Conservation (phyloP, 2,888 invertebrate genomes). For the Eremobia ochroleuca region DNA sequence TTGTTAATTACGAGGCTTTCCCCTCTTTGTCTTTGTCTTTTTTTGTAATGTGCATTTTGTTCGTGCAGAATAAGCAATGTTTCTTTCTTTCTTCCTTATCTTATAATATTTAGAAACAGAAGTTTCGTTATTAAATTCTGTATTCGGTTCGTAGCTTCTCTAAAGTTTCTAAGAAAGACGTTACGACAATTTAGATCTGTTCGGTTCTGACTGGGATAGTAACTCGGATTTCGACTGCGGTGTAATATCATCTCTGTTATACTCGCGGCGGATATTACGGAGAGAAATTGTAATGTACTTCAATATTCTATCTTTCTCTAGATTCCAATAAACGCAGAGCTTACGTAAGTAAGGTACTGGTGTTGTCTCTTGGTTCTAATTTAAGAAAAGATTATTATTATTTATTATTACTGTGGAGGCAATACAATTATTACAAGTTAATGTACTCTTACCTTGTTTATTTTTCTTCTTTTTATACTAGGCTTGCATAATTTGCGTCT, state of each 20-base stretch:
- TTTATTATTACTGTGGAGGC: not conserved
- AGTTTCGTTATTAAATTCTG: conserved; percentile 49
- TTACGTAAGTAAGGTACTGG: conserved; percentile 3
- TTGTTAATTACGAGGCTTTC: not conserved
- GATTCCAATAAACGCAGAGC: conserved; percentile 32
- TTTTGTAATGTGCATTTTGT: not conserved
- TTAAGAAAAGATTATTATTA: not conserved
- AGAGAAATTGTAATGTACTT: conserved; percentile 38
- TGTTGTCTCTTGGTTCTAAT: conserved; percentile 3
- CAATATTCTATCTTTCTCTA: conserved; percentile 29
- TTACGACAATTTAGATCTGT: conserved; percentile 38
- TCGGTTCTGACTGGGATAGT: conserved; percentile 13
- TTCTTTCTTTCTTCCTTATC: not conserved
- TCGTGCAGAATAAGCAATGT: not conserved
- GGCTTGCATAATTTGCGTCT: not conserved
- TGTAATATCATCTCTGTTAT: conserved; percentile 43
- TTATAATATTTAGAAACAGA: not conserved
- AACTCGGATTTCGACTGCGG: conserved; percentile 41
- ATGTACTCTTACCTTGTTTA: not conserved
- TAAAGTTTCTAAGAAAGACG: conserved; percentile 34
- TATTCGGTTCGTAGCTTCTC: conserved; percentile 12
- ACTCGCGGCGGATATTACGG: conserved; percentile 33
- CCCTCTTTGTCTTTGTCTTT: not conserved
- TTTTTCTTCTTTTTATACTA: not conserved
- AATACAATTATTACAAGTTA: not conserved